phyloP scores from a whole-genome alignment of 2,888 invertebrate species.

The Acholoe squamosa region DNA sequence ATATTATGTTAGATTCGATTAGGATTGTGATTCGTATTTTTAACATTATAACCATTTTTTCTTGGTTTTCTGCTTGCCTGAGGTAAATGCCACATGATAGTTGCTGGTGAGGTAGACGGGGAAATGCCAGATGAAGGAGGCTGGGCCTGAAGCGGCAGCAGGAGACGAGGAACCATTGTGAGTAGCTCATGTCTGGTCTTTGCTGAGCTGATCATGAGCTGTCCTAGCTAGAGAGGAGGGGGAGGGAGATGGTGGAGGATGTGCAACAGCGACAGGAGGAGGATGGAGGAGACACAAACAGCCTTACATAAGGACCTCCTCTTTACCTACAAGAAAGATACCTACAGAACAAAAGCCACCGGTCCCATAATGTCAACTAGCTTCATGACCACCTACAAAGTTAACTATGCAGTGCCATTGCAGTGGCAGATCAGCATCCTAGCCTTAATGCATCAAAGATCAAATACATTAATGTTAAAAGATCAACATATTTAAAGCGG shows the following conservation, averaged over 20 bases:
- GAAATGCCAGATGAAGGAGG: constrained; percentile 43
- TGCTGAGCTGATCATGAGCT: constrained; percentile 2
- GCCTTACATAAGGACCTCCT: constrained; percentile 6
- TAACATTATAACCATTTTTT: too few species aligned
- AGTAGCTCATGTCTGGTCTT: background rate
- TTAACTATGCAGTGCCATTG: background rate
- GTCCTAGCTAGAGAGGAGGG: background rate
- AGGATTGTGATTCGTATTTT: constrained; percentile 21
- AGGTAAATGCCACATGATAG: constrained; percentile 36
- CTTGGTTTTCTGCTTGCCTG: background rate
- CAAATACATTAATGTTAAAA: constrained; percentile 29
- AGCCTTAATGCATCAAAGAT: background rate
- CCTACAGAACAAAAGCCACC: background rate
- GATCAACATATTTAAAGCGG: constrained; percentile 36
- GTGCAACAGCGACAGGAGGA: too few species aligned
- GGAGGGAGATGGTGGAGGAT: background rate
- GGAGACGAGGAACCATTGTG: background rate
- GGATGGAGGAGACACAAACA: background rate
- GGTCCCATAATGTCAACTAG: constrained; percentile 14
- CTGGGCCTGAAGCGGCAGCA: background rate
- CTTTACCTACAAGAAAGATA: constrained; percentile 23
- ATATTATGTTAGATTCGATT: background rate
- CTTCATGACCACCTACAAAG: constrained; percentile 21
- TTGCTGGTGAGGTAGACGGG: constrained; percentile 31
- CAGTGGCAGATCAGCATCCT: background rate